Conservation (phyloP, 2,113 vertebrate species). For the Tragulus kanchil region DNA sequence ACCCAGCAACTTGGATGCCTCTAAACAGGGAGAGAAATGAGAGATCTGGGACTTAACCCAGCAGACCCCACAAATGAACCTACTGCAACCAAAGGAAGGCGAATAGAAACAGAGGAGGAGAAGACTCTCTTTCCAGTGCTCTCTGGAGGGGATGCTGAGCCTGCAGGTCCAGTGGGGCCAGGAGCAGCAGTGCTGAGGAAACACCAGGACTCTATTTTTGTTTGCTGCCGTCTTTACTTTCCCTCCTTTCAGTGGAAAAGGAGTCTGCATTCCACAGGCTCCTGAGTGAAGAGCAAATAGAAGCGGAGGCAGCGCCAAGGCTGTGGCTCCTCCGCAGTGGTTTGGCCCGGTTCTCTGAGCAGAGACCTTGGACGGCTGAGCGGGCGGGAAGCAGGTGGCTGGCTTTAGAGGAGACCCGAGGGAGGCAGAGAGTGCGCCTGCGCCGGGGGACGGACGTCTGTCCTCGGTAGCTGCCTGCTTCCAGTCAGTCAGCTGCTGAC, state of each 20-base stretch:
- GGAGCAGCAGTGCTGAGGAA: accelerated
- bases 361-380: conserved; percentile 72
- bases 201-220: conserved; percentile 79
- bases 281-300: conserved; percentile 82
- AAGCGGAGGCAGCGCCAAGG: conserved; percentile 80
- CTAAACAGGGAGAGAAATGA: not conserved
- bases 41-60: not conserved
- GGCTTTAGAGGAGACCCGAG: conserved; percentile 80
- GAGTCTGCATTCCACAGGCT: conserved; percentile 81
- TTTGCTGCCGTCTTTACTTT: conserved; percentile 81
- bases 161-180: not conserved
- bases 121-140: not conserved
- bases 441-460: no score
- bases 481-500: not conserved
- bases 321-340: conserved; percentile 76
- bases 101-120: not conserved
- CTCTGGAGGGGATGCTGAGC: not conserved
- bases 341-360: conserved; percentile 69
- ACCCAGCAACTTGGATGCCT: not conserved
- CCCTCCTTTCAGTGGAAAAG: conserved; percentile 85
- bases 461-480: conserved; percentile 68
- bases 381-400: conserved; percentile 88
- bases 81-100: not conserved
- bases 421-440: no score
- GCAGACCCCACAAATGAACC: not conserved